Evolutionary conservation across 1,140 invertebrate species (phyloP).

Genomic region (Anastrepha obliqua): DNA sequence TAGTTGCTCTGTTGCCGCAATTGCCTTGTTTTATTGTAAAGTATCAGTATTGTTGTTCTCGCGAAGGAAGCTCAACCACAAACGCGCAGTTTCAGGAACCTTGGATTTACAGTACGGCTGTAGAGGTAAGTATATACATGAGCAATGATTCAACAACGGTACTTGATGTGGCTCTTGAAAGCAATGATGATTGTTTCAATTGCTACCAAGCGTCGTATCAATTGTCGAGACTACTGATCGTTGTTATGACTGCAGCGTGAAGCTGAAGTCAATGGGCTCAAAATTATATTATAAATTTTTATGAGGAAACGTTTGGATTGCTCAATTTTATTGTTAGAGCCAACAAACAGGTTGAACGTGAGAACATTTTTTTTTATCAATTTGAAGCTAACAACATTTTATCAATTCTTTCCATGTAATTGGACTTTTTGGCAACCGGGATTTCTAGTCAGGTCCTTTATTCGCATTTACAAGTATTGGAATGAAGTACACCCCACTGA

Average conservation of each 20-base stretch:
- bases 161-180: constrained; percentile 1
- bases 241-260: not conserved
- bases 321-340: no score
- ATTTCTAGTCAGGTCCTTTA: no score
- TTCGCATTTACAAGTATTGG: no score
- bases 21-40: constrained; percentile 23
- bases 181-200: constrained; percentile 11
- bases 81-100: not conserved
- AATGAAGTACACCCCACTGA: no score
- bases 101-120: not conserved
- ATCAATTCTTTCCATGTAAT: no score
- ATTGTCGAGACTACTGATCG: not conserved
- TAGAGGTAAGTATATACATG: not conserved
- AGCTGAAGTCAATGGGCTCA: not conserved
- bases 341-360: no score
- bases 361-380: no score
- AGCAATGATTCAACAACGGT: not conserved
- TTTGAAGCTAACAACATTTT: no score
- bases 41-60: not conserved
- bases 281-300: no score
- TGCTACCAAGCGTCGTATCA: constrained; percentile 3
- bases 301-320: no score
- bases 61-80: constrained; percentile 32
- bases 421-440: no score
- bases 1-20: not conserved